These are phyloP conservation scores for Suillia variegata DNA, from an alignment of 2,888 invertebrate species.

Conservation along the genomic window DNA sequence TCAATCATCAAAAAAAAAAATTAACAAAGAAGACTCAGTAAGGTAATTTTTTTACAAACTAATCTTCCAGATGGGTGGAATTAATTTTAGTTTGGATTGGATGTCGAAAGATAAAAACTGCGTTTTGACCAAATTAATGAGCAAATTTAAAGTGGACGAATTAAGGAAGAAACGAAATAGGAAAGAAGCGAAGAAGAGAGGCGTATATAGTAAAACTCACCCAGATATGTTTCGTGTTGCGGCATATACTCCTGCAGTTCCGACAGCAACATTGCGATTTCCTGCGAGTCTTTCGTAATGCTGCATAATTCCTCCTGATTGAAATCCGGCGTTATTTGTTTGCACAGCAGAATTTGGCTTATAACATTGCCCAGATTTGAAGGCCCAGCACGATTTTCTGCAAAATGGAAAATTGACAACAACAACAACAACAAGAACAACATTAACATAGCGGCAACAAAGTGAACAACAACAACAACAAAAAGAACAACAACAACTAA, in stretches of 20 bases:
- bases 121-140: too few species aligned
- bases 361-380: slow-evolving; percentile 89
- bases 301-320: slow-evolving; percentile 89
- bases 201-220: slow-evolving; percentile 65
- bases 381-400: slow-evolving; percentile 85
- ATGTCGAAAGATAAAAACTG: too few species aligned
- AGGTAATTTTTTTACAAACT: too few species aligned
- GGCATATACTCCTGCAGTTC: slow-evolving; percentile 89
- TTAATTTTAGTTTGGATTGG: too few species aligned
- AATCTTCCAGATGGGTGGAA: too few species aligned
- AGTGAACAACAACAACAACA: not conserved
- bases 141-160: too few species aligned
- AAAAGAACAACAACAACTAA: too few species aligned
- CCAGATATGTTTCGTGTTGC: slow-evolving; percentile 79
- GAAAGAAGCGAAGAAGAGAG: too few species aligned
- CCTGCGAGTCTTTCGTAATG: slow-evolving; percentile 85
- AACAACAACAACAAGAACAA: not conserved
- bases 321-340: slow-evolving; percentile 88
- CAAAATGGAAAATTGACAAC: slow-evolving; percentile 38
- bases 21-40: too few species aligned
- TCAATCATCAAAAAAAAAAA: too few species aligned
- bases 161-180: too few species aligned
- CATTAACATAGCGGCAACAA: not conserved
- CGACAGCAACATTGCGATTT: slow-evolving; percentile 77
- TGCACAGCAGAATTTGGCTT: slow-evolving; percentile 85